A percentile compares a stretch with the other conserved stretches of the same genome.
These are phyloP conservation scores for Phyllopteryx taeniolatus DNA, from an alignment of 2,113 vertebrate genomes.

Conservation along the genomic window DNA sequence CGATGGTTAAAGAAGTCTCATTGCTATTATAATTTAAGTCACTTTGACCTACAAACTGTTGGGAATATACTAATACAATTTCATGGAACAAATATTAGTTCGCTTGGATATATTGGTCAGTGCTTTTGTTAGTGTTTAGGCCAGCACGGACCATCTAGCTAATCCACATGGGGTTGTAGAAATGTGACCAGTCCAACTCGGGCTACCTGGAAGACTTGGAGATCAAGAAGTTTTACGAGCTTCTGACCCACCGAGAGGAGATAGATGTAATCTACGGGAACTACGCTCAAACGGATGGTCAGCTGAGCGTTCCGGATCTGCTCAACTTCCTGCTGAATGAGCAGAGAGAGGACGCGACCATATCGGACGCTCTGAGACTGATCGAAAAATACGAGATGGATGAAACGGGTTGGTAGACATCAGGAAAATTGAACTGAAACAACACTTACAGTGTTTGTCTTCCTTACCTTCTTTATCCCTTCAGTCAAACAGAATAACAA, in stretches of 20 bases:
- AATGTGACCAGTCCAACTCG: slow-evolving; percentile 87
- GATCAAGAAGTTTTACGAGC: slow-evolving; percentile 89
- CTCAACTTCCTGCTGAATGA: slow-evolving; percentile 77
- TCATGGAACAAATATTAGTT: too few species aligned
- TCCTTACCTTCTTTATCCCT: background rate
- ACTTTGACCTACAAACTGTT: too few species aligned
- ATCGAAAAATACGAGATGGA: slow-evolving; percentile 89
- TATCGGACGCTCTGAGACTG: slow-evolving; percentile 71
- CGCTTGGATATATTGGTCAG: too few species aligned
- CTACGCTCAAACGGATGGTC: slow-evolving; percentile 55
- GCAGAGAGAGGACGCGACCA: slow-evolving; percentile 76
- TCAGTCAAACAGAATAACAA: slow-evolving; percentile 78
- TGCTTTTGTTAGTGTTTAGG: too few species aligned
- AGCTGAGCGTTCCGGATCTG: slow-evolving; percentile 79
- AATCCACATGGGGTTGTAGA: slow-evolving; percentile 59
- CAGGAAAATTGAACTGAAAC: background rate
- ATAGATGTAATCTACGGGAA: slow-evolving; percentile 78
- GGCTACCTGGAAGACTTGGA: slow-evolving; percentile 85
- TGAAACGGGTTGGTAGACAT: slow-evolving; percentile 67
- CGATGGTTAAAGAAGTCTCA: too few species aligned
- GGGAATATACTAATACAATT: too few species aligned
- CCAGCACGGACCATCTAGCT: background rate
- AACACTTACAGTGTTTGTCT: background rate
- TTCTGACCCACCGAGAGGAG: slow-evolving; percentile 85
- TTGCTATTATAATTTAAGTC: too few species aligned